Conservation (phyloP, 1,140 invertebrate species). For the Aphidius gifuensis region DNA sequence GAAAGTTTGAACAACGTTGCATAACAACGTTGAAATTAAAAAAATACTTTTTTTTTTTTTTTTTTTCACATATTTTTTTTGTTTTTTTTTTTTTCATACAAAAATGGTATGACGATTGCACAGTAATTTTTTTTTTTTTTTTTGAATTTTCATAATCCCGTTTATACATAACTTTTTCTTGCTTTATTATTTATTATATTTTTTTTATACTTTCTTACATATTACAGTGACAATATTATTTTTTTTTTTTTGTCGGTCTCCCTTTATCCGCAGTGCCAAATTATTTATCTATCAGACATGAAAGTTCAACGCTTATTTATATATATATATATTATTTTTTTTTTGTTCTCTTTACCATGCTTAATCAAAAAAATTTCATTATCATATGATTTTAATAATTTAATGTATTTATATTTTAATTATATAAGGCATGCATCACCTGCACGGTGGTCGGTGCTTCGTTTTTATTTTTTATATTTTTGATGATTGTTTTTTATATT, state of each 20-base stretch:
- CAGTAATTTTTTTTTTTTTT: conserved; percentile 12
- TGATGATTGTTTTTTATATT: conserved; percentile 8
- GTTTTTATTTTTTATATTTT: not conserved
- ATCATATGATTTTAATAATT: conserved; percentile 10
- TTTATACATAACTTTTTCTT: conserved; percentile 24
- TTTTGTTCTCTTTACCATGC: not conserved
- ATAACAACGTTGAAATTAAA: conserved; percentile 40
- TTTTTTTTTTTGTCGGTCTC: conserved; percentile 18
- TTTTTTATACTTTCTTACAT: conserved; percentile 19
- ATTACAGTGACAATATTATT: conserved; percentile 9
- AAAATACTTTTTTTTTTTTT: conserved; percentile 40
- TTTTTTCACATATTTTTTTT: conserved; percentile 33
- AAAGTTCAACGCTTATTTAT: conserved; percentile 11
- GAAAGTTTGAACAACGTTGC: conserved; percentile 19
- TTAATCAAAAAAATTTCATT: conserved; percentile 4
- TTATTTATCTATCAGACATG: not conserved
- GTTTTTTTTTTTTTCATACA: conserved; percentile 31
- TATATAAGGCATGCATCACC: conserved; percentile 52
- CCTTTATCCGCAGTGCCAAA: conserved; percentile 20
- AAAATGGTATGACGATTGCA: conserved; percentile 29
- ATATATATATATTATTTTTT: conserved; percentile 11
- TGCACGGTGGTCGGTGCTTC: conserved; percentile 46
- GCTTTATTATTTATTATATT: conserved; percentile 22
- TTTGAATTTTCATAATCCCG: conserved; percentile 15
- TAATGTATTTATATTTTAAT: conserved; percentile 26